These are phyloP conservation scores for Macaria notata DNA, from an alignment of 2,888 invertebrate species.

Conservation along the genomic window DNA sequence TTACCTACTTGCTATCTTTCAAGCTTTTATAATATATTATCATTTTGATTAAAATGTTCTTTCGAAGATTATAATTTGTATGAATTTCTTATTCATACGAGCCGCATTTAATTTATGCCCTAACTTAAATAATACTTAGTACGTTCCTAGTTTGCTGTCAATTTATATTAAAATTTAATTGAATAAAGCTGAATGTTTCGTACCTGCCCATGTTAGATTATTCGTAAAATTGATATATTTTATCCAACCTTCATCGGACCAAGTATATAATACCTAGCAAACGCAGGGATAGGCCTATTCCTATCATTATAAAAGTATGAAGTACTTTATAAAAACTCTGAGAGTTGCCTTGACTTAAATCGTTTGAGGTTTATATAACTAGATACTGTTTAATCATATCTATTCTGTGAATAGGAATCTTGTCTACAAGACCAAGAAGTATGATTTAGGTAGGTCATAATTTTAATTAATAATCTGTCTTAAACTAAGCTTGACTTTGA, in stretches of 20 bases:
- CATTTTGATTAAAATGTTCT: no score
- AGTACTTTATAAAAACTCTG: constrained; percentile 7
- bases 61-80: no score
- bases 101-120: constrained; percentile 2
- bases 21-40: not conserved
- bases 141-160: constrained; percentile 3
- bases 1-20: constrained; percentile 3
- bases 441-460: constrained; percentile 12
- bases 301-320: constrained; percentile 10
- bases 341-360: constrained; percentile 11
- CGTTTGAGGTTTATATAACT: constrained; percentile 10
- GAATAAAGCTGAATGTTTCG: constrained; percentile 3
- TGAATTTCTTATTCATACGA: no score
- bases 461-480: constrained; percentile 4
- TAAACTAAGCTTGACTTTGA: constrained; percentile 1
- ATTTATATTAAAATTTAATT: no score
- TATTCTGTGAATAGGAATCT: constrained; percentile 26
- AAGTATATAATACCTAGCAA: constrained; percentile 16
- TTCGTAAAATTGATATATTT: no score
- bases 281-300: constrained; percentile 19
- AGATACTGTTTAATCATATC: constrained; percentile 12
- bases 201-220: not conserved
- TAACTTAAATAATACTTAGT: not conserved
- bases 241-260: constrained; percentile 17
- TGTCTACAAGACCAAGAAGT: constrained; percentile 18